Conservation (phyloP, 2,797 vertebrate species). For the Rousettus madagascariensis region DNA sequence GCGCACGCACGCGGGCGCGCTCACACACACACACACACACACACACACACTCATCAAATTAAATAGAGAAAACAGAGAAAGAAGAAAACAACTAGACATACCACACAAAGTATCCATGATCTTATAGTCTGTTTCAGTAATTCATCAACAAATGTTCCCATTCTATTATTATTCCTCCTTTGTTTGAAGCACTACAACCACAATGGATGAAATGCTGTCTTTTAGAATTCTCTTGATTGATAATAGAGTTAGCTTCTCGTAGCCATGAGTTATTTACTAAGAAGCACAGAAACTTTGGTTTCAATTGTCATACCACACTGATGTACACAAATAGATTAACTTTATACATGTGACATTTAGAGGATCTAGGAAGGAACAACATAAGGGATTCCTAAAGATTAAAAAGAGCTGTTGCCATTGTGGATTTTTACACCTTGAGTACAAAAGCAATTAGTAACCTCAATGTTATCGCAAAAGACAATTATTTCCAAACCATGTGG, state of each 20-base stretch:
- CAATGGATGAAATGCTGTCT: neutral
- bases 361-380: neutral
- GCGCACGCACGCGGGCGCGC: rapidly evolving
- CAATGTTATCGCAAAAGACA: neutral
- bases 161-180: neutral
- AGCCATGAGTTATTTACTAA: neutral
- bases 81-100: slow-evolving; percentile 16
- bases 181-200: neutral
- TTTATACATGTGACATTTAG: neutral
- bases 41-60: neutral
- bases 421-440: neutral
- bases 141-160: neutral
- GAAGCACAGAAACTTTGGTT: neutral
- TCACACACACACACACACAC: neutral
- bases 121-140: neutral
- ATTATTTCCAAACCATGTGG: neutral
- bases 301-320: neutral
- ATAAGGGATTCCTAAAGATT: neutral
- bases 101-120: neutral
- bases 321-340: neutral
- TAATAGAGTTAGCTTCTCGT: neutral
- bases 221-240: neutral
- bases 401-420: neutral
- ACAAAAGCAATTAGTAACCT: neutral
- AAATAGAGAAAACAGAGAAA: neutral